Evolutionary conservation across 1,140 invertebrate genomes (phyloP).

Genomic region (Hetaerina americana): DNA sequence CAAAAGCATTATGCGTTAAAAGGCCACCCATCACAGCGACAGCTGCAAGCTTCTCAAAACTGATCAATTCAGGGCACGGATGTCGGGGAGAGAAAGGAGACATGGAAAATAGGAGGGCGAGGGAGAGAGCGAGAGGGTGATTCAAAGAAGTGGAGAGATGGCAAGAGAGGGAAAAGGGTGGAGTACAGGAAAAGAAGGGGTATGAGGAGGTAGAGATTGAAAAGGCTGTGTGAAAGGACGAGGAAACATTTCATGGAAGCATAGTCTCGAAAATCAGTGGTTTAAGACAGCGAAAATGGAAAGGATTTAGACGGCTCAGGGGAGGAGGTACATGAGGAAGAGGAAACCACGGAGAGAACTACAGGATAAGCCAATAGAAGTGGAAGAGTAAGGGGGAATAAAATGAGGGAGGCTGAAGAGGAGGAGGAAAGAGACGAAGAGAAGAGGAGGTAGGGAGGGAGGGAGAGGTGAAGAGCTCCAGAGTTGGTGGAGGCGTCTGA

Average conservation of each 20-base stretch:
- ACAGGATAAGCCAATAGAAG: not conserved
- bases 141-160: not conserved
- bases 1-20: not conserved
- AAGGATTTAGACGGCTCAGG: not conserved
- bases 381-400: no score
- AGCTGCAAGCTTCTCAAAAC: not conserved
- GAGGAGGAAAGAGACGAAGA: no score
- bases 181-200: not conserved
- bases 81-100: no score
- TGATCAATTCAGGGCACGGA: not conserved
- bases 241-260: not conserved
- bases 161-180: no score
- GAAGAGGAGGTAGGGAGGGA: no score
- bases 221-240: no score
- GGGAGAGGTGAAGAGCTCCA: no score
- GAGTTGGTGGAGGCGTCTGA: no score
- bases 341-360: not conserved
- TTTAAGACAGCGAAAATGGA: not conserved
- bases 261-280: not conserved
- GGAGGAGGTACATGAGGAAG: not conserved
- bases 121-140: not conserved
- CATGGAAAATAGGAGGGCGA: no score
- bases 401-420: no score
- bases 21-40: not conserved
- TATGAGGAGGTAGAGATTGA: not conserved